Evolutionary conservation across 2,113 vertebrate species (phyloP).

Genomic region (Sporophila hypoxantha): DNA sequence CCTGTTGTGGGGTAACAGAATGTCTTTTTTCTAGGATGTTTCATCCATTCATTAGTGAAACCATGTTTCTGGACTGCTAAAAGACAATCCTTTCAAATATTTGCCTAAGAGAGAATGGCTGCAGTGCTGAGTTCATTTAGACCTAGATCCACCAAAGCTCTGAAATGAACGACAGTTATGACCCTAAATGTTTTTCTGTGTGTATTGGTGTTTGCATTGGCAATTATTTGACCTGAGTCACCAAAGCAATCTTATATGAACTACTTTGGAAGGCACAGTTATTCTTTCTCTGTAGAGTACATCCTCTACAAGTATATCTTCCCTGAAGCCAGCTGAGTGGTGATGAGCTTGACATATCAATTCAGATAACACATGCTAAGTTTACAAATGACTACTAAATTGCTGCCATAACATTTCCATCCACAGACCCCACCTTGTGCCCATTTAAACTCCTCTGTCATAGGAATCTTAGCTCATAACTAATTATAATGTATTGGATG

Average conservation of each 20-base stretch:
- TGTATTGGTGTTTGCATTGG: background rate
- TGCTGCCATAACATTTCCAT: background rate
- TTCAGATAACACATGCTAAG: background rate
- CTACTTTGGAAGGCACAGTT: background rate
- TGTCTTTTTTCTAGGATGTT: background rate
- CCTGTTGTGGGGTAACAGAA: background rate
- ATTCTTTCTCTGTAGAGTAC: background rate
- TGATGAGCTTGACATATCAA: background rate
- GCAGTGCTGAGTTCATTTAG: background rate
- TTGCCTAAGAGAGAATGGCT: background rate
- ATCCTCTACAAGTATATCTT: background rate
- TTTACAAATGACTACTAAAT: background rate
- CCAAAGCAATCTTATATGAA: background rate
- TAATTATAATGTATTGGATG: background rate
- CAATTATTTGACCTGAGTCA: background rate
- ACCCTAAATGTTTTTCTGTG: background rate
- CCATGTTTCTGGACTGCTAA: background rate
- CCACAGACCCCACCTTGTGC: background rate
- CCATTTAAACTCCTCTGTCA: background rate
- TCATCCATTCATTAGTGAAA: background rate
- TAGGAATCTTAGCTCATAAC: background rate
- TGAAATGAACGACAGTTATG: background rate
- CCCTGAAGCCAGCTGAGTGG: background rate
- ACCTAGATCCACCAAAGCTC: background rate
- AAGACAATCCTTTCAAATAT: background rate